Evolutionary conservation across 2,797 vertebrate genomes (phyloP).

Genomic region (Columba guinea): DNA sequence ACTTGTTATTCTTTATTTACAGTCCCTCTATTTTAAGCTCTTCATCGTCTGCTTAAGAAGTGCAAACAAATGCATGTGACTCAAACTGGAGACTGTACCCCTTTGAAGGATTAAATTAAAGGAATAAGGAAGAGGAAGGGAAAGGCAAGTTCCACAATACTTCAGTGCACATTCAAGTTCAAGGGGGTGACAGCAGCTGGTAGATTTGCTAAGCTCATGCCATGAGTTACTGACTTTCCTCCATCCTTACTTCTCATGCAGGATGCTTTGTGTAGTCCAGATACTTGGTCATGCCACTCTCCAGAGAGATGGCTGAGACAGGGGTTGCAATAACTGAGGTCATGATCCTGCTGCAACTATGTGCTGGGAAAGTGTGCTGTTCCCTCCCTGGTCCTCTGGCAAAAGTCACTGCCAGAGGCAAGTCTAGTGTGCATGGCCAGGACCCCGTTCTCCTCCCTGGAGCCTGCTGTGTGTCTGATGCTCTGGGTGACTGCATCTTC

Average conservation of each 20-base stretch:
- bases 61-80: neutral
- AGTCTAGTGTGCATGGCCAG: neutral
- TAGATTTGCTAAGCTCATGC: neutral
- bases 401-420: neutral
- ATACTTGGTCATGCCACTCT: neutral
- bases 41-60: neutral
- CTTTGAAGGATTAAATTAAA: neutral
- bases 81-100: neutral
- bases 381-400: neutral
- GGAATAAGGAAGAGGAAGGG: neutral
- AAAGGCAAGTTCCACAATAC: neutral
- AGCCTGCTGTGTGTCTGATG: neutral
- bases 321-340: neutral
- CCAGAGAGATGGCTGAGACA: neutral
- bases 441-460: accelerated
- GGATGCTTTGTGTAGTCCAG: neutral
- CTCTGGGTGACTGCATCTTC: neutral
- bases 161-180: neutral
- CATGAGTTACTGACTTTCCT: neutral
- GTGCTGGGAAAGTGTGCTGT: neutral
- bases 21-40: neutral
- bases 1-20: neutral
- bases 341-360: accelerated
- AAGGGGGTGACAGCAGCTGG: neutral
- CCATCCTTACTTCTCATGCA: neutral